Percentiles rank a stretch among this genome's conserved stretches.
These are phyloP conservation scores for Drosophila gunungcola DNA, from an alignment of 1,140 invertebrate genomes.

Conservation along the genomic window DNA sequence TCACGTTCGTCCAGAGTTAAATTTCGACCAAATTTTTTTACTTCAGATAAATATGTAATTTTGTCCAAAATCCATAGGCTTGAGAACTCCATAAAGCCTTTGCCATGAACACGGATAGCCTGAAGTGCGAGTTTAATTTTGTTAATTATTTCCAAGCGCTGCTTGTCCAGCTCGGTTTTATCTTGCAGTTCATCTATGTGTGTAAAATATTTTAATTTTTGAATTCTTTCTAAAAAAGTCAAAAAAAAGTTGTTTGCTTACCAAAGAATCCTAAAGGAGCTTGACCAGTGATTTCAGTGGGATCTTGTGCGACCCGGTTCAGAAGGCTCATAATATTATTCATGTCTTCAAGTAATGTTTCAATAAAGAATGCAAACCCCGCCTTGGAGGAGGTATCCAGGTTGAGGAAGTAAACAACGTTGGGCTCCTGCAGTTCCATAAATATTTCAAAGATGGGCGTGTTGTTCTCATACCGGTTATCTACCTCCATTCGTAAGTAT, in stretches of 20 bases:
- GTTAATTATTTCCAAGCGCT: slow-evolving; percentile 56
- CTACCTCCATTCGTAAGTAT: slow-evolving; percentile 83
- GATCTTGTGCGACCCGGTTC: slow-evolving; percentile 61
- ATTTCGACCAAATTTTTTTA: slow-evolving; percentile 88
- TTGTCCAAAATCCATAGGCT: slow-evolving; percentile 89
- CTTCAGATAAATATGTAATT: slow-evolving; percentile 87
- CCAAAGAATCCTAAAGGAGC: slow-evolving; percentile 28
- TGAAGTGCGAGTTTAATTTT: slow-evolving; percentile 60
- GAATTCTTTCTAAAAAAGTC: no score
- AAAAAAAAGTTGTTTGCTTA: no score
- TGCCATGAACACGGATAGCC: slow-evolving; percentile 52
- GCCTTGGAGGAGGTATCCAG: slow-evolving; percentile 86
- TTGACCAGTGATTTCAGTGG: slow-evolving; percentile 28
- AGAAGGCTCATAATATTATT: slow-evolving; percentile 86
- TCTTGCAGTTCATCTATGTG: slow-evolving; percentile 54
- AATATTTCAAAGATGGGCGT: slow-evolving; percentile 87
- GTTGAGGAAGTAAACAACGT: slow-evolving; percentile 88
- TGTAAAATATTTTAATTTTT: no score
- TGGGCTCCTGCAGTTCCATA: slow-evolving; percentile 87
- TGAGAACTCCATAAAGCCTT: slow-evolving; percentile 80
- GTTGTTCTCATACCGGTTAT: slow-evolving; percentile 70
- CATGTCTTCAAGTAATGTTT: slow-evolving; percentile 87
- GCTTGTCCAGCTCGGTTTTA: slow-evolving; percentile 54
- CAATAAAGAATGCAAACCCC: slow-evolving; percentile 87
- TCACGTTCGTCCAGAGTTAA: slow-evolving; percentile 87